Evolutionary conservation across 2,113 vertebrate species (phyloP), one percentile per base, ranked within the genome.

Genomic region (Epinephelus cyanopodus): DNA sequence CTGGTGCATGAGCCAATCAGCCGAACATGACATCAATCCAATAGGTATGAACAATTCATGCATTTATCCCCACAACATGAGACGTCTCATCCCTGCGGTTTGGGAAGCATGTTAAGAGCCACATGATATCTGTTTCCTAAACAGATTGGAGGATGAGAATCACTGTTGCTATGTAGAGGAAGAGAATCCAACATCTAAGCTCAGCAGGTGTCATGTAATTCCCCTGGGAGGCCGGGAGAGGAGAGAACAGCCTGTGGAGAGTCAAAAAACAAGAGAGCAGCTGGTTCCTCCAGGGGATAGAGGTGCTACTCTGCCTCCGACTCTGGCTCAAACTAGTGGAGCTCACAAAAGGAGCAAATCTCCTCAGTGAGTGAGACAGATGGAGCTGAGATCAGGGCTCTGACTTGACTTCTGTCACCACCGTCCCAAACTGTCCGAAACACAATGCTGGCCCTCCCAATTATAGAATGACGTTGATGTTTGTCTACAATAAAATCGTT

Each of bases 171-270:
- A 21, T 67, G 67, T 39, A 23, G 18, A 54, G 50, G 76, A 82
- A 60, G 57, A 82, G 63, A 77, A 83, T 53, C 74, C 68, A 68
- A 67, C 65, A 58, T 84, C 82, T 74, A 70, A 69, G 57, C 90
- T 84, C 87, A 87, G 90, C 89, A 90, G 91, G 92, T 93, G 86
- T 81, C 74, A 27, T 61, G 85, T 58, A 61, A 79, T 66, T 81
- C 90, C 77, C 80, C 66, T 10, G 87, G 79, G 90, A 90, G 65
- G 56, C 77, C 10, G 50, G 81, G 29, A 29, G 65, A 25, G 47
- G 62, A 66, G 15, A 48, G 62, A 90, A 85, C 80, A 92, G 89
- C 85, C 89, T 90, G 85, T 66, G 67, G 76, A 84, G 87, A 87
- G 86, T 67, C 73, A 64, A 64, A 84, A 88, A 90, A 91, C 74